Conservation (phyloP, 2,888 invertebrate species). For the Sesamia inferens region DNA sequence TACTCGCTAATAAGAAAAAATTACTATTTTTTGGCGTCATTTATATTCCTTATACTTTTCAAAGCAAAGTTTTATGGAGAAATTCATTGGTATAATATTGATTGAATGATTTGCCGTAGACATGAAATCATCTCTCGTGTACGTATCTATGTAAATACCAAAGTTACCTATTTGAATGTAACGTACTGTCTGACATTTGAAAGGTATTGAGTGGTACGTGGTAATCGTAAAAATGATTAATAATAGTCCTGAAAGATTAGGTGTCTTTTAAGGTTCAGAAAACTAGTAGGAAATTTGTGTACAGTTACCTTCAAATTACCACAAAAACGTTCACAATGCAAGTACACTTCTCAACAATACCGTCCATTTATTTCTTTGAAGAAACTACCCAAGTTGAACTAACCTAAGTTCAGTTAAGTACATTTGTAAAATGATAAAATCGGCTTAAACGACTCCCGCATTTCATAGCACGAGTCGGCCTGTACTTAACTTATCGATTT, state of each 20-base stretch:
- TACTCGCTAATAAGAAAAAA: neutral
- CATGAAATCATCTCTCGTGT: neutral
- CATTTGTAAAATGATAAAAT: slow-evolving; percentile 62
- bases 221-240: slow-evolving; percentile 14
- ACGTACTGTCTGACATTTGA: neutral
- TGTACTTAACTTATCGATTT: slow-evolving; percentile 62
- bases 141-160: neutral
- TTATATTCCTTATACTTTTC: neutral
- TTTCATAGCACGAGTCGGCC: slow-evolving; percentile 41
- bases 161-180: neutral
- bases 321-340: slow-evolving; percentile 10
- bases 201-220: too few relatives aligned
- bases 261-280: slow-evolving; percentile 6
- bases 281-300: neutral
- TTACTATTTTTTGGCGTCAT: neutral
- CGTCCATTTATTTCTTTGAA: slow-evolving; percentile 32
- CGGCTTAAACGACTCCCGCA: slow-evolving; percentile 43
- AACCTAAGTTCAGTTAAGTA: slow-evolving; percentile 36
- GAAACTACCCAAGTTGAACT: slow-evolving; percentile 35
- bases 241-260: neutral
- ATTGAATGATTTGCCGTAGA: neutral
- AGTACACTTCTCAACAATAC: slow-evolving; percentile 16
- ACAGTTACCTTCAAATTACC: neutral
- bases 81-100: neutral
- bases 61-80: neutral